Evolutionary conservation across 1,140 invertebrate species (phyloP).

Genomic region (Sweltsa coloradensis): DNA sequence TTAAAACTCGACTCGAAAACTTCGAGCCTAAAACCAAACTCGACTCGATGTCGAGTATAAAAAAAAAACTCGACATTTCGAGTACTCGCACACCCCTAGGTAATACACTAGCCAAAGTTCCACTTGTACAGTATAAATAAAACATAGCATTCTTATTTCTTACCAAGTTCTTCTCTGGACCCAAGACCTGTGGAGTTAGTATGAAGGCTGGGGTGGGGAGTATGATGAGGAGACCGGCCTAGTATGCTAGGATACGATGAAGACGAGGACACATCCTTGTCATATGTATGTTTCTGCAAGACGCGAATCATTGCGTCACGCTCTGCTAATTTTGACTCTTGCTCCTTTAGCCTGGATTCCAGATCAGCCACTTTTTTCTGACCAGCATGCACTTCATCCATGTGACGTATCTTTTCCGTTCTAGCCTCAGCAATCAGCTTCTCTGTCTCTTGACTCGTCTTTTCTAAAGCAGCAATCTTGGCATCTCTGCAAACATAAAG

Average conservation of each 20-base stretch:
- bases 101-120: no score
- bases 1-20: no score
- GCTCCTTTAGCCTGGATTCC: slow-evolving; percentile 73
- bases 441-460: slow-evolving; percentile 75
- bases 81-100: no score
- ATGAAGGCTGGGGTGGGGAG: slow-evolving; percentile 34
- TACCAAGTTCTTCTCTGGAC: slow-evolving; percentile 35
- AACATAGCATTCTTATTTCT: slow-evolving; percentile 15
- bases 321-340: slow-evolving; percentile 78
- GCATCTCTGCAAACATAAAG: slow-evolving; percentile 48
- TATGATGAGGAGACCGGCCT: slow-evolving; percentile 35
- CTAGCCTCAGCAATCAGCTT: slow-evolving; percentile 74
- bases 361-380: slow-evolving; percentile 74
- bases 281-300: slow-evolving; percentile 65
- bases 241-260: slow-evolving; percentile 32
- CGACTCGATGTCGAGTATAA: no score
- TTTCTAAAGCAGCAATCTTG: slow-evolving; percentile 73
- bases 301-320: slow-evolving; percentile 83
- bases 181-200: slow-evolving; percentile 24
- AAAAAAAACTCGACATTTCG: no score
- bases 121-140: slow-evolving; percentile 20
- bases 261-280: slow-evolving; percentile 44
- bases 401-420: slow-evolving; percentile 73
- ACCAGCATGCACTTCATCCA: slow-evolving; percentile 72
- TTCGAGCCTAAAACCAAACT: no score